Evolutionary conservation across 2,888 invertebrate genomes (phyloP).

Genomic region (Elysia crispata): DNA sequence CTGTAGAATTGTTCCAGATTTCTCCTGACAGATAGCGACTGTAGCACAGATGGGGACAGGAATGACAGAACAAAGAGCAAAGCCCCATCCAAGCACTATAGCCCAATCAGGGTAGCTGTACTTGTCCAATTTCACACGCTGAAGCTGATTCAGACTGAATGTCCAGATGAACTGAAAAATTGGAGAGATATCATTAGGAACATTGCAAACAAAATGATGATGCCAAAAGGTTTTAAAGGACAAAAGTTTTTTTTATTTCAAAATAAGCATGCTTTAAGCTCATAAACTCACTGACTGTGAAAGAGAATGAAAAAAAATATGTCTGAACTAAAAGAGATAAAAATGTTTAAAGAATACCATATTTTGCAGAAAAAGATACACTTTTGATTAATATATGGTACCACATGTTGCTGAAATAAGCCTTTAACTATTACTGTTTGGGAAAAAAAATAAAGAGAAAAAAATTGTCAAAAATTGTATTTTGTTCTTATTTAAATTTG

Average conservation of each 20-base stretch:
- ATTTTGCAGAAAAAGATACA: too few species aligned
- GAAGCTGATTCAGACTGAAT: constrained; percentile 71
- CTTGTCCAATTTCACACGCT: constrained; percentile 75
- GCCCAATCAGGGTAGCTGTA: constrained; percentile 74
- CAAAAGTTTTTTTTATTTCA: background rate
- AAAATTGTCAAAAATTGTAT: too few species aligned
- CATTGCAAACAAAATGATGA: background rate
- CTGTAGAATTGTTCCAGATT: constrained; percentile 61
- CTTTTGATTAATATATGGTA: too few species aligned
- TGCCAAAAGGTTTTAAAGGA: background rate
- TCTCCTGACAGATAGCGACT: constrained; percentile 54
- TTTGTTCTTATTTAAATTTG: too few species aligned
- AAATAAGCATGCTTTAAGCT: background rate
- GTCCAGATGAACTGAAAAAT: constrained; percentile 70
- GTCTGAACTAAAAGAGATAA: background rate
- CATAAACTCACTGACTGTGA: background rate
- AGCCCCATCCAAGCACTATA: constrained; percentile 70
- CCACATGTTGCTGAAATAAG: too few species aligned
- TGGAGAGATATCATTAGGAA: background rate
- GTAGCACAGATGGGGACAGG: constrained; percentile 70
- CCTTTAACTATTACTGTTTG: too few species aligned
- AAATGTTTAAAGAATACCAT: too few species aligned
- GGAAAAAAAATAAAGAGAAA: too few species aligned
- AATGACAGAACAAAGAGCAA: constrained; percentile 71
- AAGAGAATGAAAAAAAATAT: background rate